Evolutionary conservation across 2,888 invertebrate genomes (phyloP).

Genomic region (Agrochola macilenta): DNA sequence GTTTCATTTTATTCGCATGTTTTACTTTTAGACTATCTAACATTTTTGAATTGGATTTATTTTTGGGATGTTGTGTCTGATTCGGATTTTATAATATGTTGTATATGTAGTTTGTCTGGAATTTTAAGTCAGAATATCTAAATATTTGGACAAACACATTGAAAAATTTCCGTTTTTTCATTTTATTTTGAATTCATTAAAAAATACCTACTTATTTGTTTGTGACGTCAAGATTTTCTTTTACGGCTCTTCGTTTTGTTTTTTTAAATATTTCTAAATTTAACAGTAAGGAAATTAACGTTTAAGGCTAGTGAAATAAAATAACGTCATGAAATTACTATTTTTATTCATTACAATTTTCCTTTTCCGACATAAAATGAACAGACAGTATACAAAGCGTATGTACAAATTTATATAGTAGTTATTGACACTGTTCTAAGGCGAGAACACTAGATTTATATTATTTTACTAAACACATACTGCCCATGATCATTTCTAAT

Average conservation of each 20-base stretch:
- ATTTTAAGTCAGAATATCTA: background rate
- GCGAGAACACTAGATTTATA: conserved; percentile 70
- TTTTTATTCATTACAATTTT: conserved; percentile 74
- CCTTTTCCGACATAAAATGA: conserved; percentile 70
- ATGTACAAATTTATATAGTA: conserved; percentile 74
- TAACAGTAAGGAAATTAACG: background rate
- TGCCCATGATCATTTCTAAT: conserved; percentile 43
- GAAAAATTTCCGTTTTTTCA: background rate
- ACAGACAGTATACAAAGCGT: conserved; percentile 79
- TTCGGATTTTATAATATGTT: background rate
- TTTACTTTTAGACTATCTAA: conserved; percentile 15
- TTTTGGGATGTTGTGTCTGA: background rate
- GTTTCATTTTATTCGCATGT: conserved; percentile 31
- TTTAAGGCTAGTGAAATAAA: conserved; percentile 35
- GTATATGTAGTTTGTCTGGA: background rate
- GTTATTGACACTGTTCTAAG: conserved; percentile 81
- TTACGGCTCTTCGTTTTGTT: background rate
- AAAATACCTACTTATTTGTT: background rate
- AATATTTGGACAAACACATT: background rate
- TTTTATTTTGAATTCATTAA: too few relatives aligned
- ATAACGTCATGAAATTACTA: conserved; percentile 62
- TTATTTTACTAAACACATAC: conserved; percentile 51
- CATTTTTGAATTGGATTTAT: conserved; percentile 4
- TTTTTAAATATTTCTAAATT: background rate
- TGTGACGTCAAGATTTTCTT: background rate